Evolutionary conservation across 2,797 vertebrate genomes (phyloP).

Genomic region (Rhinella marina): DNA sequence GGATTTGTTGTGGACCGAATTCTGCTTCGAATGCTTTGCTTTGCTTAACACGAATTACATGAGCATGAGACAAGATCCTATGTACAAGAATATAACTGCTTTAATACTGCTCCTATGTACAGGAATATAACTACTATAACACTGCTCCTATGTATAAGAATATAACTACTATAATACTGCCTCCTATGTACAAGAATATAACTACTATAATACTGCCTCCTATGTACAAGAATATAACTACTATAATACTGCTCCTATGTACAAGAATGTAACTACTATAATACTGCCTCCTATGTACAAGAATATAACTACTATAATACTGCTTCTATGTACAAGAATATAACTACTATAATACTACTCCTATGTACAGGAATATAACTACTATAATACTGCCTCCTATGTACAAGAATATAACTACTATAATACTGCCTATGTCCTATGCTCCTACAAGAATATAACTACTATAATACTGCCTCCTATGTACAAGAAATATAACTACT

Average conservation of each 20-base stretch:
- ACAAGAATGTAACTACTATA: neutral
- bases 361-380: slow-evolving; percentile 10
- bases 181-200: neutral
- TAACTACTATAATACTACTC: neutral
- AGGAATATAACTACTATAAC: slow-evolving; percentile 5
- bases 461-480: neutral
- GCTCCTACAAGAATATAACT: neutral
- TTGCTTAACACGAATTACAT: no score
- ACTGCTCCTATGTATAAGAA: slow-evolving; percentile 3
- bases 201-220: neutral
- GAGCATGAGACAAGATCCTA: neutral
- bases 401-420: neutral
- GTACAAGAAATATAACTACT: neutral
- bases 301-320: slow-evolving; percentile 7
- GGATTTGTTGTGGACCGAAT: no score
- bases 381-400: neutral
- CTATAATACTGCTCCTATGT: neutral
- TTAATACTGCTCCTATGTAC: neutral
- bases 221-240: neutral
- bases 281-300: slow-evolving; percentile 4
- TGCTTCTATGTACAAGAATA: neutral
- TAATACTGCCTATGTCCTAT: slow-evolving; percentile 1
- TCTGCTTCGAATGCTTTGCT: neutral
- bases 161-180: slow-evolving; percentile 16
- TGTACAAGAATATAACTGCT: neutral